Conservation (phyloP, 2,113 vertebrate genomes). For the Varanus komodoensis region DNA sequence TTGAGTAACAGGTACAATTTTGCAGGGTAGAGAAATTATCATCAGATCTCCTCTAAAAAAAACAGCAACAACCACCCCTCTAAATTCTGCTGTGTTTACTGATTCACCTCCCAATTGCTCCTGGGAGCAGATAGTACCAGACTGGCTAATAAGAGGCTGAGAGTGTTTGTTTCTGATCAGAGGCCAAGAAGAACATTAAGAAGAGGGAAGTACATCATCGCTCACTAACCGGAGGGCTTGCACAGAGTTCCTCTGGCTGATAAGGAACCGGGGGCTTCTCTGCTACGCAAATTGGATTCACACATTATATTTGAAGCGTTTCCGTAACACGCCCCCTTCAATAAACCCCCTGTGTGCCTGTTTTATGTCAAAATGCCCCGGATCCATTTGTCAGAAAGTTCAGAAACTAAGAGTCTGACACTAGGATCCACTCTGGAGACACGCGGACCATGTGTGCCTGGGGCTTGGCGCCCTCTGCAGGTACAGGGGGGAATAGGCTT, state of each 20-base stretch:
- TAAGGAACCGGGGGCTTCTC: background rate
- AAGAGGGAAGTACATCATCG: constrained; percentile 38
- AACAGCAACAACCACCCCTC: constrained; percentile 14
- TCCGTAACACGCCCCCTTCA: background rate
- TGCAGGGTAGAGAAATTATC: constrained; percentile 68
- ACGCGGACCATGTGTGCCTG: background rate
- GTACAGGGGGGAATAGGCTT: background rate
- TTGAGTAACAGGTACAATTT: constrained; percentile 47
- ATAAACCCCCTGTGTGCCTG: background rate
- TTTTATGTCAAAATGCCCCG: background rate
- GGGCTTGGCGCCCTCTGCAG: background rate
- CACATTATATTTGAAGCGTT: background rate
- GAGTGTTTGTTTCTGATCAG: constrained; percentile 23
- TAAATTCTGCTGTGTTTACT: constrained; percentile 69
- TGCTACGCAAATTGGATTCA: fast-evolving
- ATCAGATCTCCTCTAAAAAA: constrained; percentile 58
- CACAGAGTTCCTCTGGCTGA: background rate
- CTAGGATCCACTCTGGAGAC: background rate
- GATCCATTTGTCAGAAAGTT: background rate
- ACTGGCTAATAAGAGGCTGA: constrained; percentile 64
- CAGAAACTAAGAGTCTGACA: background rate
- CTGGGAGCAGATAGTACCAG: constrained; percentile 63
- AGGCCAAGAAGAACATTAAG: constrained; percentile 53
- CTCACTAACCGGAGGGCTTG: constrained; percentile 1
- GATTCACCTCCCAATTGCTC: constrained; percentile 60